Conservation (phyloP, 2,113 vertebrate species). For the Eulemur rufifrons region DNA sequence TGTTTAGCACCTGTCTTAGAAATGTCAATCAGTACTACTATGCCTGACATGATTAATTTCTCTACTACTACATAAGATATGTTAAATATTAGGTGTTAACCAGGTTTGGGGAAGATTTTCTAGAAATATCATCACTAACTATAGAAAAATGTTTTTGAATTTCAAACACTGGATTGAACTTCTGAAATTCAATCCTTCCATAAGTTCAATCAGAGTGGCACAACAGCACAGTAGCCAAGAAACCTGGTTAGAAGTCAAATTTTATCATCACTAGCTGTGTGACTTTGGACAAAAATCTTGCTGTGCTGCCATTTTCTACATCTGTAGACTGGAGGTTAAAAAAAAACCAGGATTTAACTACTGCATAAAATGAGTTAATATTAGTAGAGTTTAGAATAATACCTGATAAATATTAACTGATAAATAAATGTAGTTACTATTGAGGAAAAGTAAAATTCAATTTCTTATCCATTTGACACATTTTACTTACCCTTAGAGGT, state of each 20-base stretch:
- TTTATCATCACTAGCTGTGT: not conserved
- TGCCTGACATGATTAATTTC: not conserved
- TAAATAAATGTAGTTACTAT: conserved; percentile 8
- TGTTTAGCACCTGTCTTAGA: not conserved
- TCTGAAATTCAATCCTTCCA: conserved; percentile 17
- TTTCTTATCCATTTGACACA: not conserved
- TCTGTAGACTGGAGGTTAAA: not conserved
- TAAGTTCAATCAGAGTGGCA: not conserved
- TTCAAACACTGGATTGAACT: not conserved
- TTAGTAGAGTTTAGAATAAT: not conserved
- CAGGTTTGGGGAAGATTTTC: not conserved
- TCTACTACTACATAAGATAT: not conserved
- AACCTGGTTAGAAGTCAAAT: not conserved
- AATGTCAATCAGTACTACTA: not conserved
- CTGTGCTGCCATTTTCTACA: not conserved
- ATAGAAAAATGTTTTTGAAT: not conserved
- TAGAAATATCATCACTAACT: not conserved
- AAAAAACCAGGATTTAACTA: not conserved
- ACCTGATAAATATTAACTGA: not conserved
- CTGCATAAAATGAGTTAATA: not conserved
- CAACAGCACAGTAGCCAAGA: not conserved
- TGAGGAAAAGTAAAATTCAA: conserved; percentile 2
- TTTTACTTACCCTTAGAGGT: conserved; percentile 1
- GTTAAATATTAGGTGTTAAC: not conserved
- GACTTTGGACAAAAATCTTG: not conserved